A percentile compares a stretch with the other conserved stretches of the same genome.
These are phyloP conservation scores for Agrenia bidenticulata DNA, from an alignment of 2,888 invertebrate genomes.

Conservation along the genomic window DNA sequence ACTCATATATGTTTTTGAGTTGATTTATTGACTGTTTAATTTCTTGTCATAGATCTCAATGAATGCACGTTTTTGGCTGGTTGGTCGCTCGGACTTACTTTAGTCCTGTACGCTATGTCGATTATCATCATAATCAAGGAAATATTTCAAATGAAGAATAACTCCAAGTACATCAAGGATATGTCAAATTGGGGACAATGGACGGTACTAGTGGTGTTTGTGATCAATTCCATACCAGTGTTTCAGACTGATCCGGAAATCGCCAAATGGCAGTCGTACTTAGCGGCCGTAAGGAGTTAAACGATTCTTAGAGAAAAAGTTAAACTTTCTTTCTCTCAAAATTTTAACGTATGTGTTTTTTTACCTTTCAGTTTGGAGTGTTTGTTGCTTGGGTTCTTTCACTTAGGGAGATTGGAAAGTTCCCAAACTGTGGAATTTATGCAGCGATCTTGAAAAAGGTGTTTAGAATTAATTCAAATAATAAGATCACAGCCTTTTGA, in stretches of 20 bases:
- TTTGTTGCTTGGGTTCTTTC: slow-evolving; percentile 41
- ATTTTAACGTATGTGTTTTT: slow-evolving; percentile 3
- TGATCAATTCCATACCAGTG: slow-evolving; percentile 31
- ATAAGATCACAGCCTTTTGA: too few relatives aligned
- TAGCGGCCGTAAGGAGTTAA: slow-evolving; percentile 35
- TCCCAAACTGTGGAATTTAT: slow-evolving; percentile 43
- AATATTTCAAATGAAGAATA: slow-evolving; percentile 35
- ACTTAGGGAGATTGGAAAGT: slow-evolving; percentile 38
- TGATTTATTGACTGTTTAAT: not conserved
- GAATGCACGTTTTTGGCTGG: slow-evolving; percentile 36
- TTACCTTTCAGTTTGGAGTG: slow-evolving; percentile 34
- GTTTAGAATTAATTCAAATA: not conserved
- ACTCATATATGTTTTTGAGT: not conserved
- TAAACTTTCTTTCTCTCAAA: too few relatives aligned
- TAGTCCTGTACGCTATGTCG: slow-evolving; percentile 27
- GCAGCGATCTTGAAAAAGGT: slow-evolving; percentile 41
- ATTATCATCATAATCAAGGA: slow-evolving; percentile 32
- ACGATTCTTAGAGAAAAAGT: not conserved
- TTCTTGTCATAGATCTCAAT: slow-evolving; percentile 19
- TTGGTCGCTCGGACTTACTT: slow-evolving; percentile 19
- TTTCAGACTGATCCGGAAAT: slow-evolving; percentile 30
- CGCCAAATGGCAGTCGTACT: slow-evolving; percentile 31
- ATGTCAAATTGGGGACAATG: slow-evolving; percentile 31
- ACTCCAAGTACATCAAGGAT: slow-evolving; percentile 25
- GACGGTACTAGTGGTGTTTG: slow-evolving; percentile 21